Percentiles rank a stretch among this genome's conserved stretches.
These are phyloP conservation scores for Dipodomys spectabilis DNA, from an alignment of 2,113 vertebrate species.

Conservation along the genomic window DNA sequence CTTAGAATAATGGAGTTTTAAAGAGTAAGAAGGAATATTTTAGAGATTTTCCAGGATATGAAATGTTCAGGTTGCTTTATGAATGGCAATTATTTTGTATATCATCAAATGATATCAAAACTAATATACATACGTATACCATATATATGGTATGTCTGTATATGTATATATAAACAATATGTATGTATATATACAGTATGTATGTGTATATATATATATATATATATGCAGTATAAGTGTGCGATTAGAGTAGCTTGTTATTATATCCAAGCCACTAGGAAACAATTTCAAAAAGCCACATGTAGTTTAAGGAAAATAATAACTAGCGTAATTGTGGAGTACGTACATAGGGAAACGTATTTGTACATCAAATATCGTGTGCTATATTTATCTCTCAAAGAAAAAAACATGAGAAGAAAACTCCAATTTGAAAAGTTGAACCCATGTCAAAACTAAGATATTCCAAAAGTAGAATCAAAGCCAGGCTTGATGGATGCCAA, in stretches of 20 bases:
- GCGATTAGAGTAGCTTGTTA: background rate
- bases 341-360: background rate
- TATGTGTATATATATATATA: background rate
- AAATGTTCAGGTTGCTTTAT: background rate
- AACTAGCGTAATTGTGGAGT: background rate
- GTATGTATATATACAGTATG: no score
- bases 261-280: background rate
- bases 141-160: no score
- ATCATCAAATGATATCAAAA: background rate
- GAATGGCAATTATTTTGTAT: background rate
- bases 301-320: background rate
- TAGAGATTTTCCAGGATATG: background rate
- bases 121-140: background rate
- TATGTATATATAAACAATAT: no score
- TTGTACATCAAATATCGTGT: background rate
- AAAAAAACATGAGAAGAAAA: background rate
- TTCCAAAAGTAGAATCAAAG: background rate
- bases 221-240: background rate
- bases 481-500: background rate
- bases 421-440: background rate
- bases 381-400: background rate
- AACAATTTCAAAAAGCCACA: background rate
- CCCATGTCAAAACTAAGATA: background rate
- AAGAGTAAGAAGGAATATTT: background rate
- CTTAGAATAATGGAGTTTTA: background rate